phyloP scores from a whole-genome alignment of 2,888 invertebrate species.

The Serrognathus titanus region DNA sequence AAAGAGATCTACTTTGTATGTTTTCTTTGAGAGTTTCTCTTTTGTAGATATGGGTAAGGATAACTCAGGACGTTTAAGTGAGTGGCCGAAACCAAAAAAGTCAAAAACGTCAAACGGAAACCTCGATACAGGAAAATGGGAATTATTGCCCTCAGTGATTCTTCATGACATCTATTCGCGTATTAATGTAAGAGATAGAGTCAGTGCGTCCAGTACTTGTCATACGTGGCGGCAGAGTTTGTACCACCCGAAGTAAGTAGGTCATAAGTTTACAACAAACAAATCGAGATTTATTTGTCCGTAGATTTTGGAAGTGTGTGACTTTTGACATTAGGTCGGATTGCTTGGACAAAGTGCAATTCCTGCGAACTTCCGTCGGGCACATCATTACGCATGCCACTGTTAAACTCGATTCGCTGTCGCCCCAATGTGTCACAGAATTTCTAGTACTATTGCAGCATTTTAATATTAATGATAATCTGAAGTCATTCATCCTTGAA shows the following conservation, averaged over 20 bases:
- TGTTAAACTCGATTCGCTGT: slow-evolving; percentile 42
- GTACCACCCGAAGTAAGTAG: slow-evolving; percentile 45
- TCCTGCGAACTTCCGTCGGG: slow-evolving; percentile 40
- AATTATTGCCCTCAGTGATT: slow-evolving; percentile 44
- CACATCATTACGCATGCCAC: slow-evolving; percentile 41
- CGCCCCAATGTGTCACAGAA: slow-evolving; percentile 41
- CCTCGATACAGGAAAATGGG: slow-evolving; percentile 36
- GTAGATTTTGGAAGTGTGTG: slow-evolving; percentile 45
- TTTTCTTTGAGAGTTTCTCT: neutral
- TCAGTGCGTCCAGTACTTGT: slow-evolving; percentile 46
- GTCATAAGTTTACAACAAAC: neutral
- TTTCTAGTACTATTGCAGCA: slow-evolving; percentile 42
- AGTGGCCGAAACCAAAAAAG: slow-evolving; percentile 46
- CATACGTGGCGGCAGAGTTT: slow-evolving; percentile 45
- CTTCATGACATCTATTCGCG: slow-evolving; percentile 45
- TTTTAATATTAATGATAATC: slow-evolving; percentile 42
- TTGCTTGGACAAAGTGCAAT: slow-evolving; percentile 39
- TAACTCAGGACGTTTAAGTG: slow-evolving; percentile 38
- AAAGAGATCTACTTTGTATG: no score
- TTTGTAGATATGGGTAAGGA: slow-evolving; percentile 42
- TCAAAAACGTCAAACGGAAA: slow-evolving; percentile 39
- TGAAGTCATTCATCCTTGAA: slow-evolving; percentile 43
- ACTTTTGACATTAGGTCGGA: slow-evolving; percentile 41
- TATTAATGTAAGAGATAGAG: slow-evolving; percentile 40
- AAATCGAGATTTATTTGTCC: slow-evolving; percentile 18